Evolutionary conservation across 2,797 vertebrate genomes (phyloP).

Genomic region (Kryptopterus vitreolus): DNA sequence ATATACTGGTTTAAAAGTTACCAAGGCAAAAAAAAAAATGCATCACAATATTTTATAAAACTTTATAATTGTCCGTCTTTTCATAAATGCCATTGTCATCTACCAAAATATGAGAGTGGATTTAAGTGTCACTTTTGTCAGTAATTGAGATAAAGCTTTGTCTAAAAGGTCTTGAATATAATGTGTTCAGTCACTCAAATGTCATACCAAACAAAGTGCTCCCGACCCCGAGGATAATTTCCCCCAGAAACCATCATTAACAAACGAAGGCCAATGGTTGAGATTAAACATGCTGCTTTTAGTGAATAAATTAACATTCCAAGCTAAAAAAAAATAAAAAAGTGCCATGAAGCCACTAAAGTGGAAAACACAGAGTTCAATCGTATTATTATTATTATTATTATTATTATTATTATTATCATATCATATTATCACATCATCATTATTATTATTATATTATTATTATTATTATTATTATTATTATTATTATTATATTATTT

Average conservation of each 20-base stretch:
- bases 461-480: too few species aligned
- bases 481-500: too few species aligned
- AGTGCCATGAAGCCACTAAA: constrained; percentile 1
- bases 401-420: too few species aligned
- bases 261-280: constrained; percentile 32
- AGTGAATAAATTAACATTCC: constrained; percentile 28
- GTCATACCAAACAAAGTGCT: constrained; percentile 41
- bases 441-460: too few species aligned
- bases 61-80: not conserved
- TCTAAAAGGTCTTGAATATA: constrained; percentile 22
- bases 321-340: not conserved
- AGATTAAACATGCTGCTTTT: constrained; percentile 35
- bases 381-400: too few species aligned
- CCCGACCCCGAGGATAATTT: constrained; percentile 19
- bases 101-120: constrained; percentile 7
- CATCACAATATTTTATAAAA: not conserved
- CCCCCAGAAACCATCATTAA: constrained; percentile 42
- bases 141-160: constrained; percentile 35
- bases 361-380: not conserved
- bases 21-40: not conserved
- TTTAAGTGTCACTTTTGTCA: constrained; percentile 15
- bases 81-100: not conserved
- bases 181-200: constrained; percentile 31
- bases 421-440: too few species aligned
- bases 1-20: not conserved